Conservation (phyloP, 2,888 invertebrate species). For the Cecidostiba fungosa region DNA sequence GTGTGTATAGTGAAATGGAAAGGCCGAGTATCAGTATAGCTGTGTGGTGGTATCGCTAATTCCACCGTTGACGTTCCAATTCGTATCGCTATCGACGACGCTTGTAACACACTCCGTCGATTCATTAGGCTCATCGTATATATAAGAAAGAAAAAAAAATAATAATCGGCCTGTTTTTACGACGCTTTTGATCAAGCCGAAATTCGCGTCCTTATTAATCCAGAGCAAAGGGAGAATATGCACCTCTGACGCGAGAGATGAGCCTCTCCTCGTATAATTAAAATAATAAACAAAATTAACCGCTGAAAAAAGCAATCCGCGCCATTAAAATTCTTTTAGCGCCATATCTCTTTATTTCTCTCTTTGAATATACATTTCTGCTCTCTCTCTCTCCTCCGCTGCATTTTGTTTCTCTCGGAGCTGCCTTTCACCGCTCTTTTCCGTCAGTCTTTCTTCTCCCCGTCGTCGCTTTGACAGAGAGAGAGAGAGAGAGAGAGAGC, state of each 20-base stretch:
- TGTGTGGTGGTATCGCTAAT: slow-evolving; percentile 50
- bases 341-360: slow-evolving; percentile 44
- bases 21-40: not conserved
- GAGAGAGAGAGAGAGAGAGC: no score
- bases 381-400: slow-evolving; percentile 42
- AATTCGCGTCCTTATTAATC: not conserved
- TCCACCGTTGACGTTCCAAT: slow-evolving; percentile 52
- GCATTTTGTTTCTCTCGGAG: slow-evolving; percentile 32
- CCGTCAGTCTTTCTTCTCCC: slow-evolving; percentile 27
- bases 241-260: slow-evolving; percentile 4
- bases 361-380: slow-evolving; percentile 22
- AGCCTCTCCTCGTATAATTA: slow-evolving; percentile 36
- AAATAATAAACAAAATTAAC: slow-evolving; percentile 59
- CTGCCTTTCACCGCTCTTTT: slow-evolving; percentile 18
- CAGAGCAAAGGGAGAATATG: not conserved
- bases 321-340: slow-evolving; percentile 54
- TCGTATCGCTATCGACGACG: slow-evolving; percentile 33
- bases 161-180: not conserved
- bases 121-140: not conserved
- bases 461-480: slow-evolving; percentile 37
- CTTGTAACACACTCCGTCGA: not conserved
- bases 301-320: slow-evolving; percentile 41
- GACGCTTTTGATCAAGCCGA: not conserved
- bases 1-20: not conserved
- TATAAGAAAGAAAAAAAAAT: not conserved